Evolutionary conservation across 2,888 invertebrate species (phyloP), one percentile per base, ranked within the genome.

Genomic region (Machimus rusticus): DNA sequence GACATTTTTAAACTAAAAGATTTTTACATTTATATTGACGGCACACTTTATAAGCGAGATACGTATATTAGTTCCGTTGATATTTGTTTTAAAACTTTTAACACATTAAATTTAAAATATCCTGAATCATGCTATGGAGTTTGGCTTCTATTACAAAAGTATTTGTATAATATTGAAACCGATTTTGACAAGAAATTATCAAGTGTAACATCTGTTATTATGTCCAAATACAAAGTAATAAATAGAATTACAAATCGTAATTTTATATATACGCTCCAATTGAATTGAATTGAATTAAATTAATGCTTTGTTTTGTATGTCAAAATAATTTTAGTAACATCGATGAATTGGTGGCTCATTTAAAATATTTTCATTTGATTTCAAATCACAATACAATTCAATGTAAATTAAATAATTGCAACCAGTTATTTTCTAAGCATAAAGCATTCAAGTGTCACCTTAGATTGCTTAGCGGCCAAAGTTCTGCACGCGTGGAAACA

Each of bases 281-380:
- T 39, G 9, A 39, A 39, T n/a, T n/a, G n/a, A n/a, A n/a, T n/a
- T n/a, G n/a, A n/a, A 66, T 66, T 66, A 66, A 74, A 28, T 74
- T n/a, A n/a, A 74, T 74, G 28, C 28, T 74, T 28, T 74, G 74
- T 74, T 74, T 74, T 28, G 74, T 74, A 31, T 74, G 74, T 74
- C 28, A 74, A 28, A 74, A 74, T n/a, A 77, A 34, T 77, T 77
- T 77, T 37, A 9, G 77, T 77, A 34, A 14, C 37, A 46, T 46
- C 31, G 77, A 34, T 77, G 77, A 77, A 77, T 77, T 77, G 77
- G 77, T 77, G 31, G 39, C 34, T 77, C 77, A 77, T 77, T 77
- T 77, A 77, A 39, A 77, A 77, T 77, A 77, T 31, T 77, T 77
- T 77, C 74, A 74, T 23, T 74, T 74, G 1, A 74, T 74, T 74